These are phyloP conservation scores for Limnephilus auricula DNA, from an alignment of 2,888 invertebrate genomes.

Conservation along the genomic window DNA sequence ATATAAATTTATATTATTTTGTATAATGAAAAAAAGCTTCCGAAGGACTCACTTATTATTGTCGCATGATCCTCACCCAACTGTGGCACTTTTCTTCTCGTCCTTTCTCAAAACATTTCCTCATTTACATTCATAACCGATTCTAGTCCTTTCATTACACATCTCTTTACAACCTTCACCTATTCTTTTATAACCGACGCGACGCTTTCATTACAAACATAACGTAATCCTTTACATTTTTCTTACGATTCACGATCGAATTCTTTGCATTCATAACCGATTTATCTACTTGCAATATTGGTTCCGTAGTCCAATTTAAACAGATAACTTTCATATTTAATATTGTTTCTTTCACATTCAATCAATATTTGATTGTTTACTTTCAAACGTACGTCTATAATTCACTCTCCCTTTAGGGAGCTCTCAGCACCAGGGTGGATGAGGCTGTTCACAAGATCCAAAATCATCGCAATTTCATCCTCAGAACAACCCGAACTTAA, in stretches of 20 bases:
- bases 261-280: constrained; percentile 11
- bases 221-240: not conserved
- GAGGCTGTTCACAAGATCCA: constrained; percentile 20
- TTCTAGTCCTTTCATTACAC: not conserved
- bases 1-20: constrained; percentile 63
- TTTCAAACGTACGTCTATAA: not conserved
- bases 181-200: not conserved
- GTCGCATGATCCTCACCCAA: constrained; percentile 55
- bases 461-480: constrained; percentile 27
- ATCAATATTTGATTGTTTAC: not conserved
- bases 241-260: not conserved
- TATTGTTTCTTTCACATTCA: not conserved
- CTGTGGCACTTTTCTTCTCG: not conserved
- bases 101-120: not conserved
- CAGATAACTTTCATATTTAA: not conserved
- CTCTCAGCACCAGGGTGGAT: constrained; percentile 12
- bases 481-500: constrained; percentile 42
- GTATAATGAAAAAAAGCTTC: constrained; percentile 64
- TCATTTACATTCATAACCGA: constrained; percentile 7
- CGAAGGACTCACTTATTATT: constrained; percentile 58
- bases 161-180: not conserved
- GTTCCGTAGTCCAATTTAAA: not conserved
- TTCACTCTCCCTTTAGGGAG: not conserved
- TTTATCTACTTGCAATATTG: not conserved
- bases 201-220: not conserved